Conservation (phyloP, 2,797 vertebrate genomes). For the Botia kubotai region DNA sequence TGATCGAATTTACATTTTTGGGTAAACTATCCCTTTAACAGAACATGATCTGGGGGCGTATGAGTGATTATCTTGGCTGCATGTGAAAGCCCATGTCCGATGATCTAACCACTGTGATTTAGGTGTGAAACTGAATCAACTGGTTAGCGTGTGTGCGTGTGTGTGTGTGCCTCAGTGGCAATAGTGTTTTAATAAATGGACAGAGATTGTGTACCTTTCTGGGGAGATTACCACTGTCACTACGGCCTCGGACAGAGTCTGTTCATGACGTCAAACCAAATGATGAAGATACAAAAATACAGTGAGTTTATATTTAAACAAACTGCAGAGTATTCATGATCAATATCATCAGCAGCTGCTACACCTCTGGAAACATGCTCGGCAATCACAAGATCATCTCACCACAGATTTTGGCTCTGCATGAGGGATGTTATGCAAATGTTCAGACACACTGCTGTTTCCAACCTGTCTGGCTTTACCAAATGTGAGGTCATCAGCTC, state of each 20-base stretch:
- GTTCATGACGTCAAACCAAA: constrained; percentile 85
- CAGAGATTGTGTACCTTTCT: constrained; percentile 84
- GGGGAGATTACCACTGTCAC: constrained; percentile 89
- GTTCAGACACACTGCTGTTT: not conserved
- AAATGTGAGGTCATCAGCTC: not conserved
- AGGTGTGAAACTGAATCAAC: constrained; percentile 11
- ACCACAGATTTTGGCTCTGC: not conserved
- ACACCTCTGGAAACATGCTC: constrained; percentile 59
- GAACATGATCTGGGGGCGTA: not conserved
- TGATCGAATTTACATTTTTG: no score
- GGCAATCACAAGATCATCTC: constrained; percentile 48
- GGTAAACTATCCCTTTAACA: not conserved
- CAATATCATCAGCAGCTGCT: constrained; percentile 27
- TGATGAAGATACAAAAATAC: constrained; percentile 79
- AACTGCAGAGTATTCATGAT: constrained; percentile 75
- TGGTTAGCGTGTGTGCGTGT: constrained; percentile 5
- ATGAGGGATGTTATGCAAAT: constrained; percentile 17
- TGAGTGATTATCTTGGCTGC: not conserved
- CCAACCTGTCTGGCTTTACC: not conserved
- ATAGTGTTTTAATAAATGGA: constrained; percentile 74
- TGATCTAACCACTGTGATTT: constrained; percentile 32
- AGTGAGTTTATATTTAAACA: constrained; percentile 76
- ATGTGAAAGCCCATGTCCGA: not conserved
- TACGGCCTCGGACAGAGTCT: constrained; percentile 88
- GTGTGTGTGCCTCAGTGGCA: constrained; percentile 57